Evolutionary conservation across 2,888 invertebrate species (phyloP).

Genomic region (Drosophila rubida): DNA sequence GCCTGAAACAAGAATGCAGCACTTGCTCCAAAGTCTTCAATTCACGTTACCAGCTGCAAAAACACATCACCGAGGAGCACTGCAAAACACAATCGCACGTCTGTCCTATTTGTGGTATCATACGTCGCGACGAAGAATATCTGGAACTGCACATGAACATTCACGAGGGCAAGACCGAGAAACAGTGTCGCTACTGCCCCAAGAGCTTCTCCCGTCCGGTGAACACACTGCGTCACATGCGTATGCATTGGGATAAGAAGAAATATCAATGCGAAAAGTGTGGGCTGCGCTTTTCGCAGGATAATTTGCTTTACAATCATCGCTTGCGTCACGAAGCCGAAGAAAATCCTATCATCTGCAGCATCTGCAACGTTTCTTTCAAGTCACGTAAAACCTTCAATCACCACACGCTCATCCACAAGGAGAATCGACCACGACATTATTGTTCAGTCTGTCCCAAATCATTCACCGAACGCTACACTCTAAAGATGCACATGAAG

Average conservation of each 20-base stretch:
- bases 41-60: conserved; percentile 74
- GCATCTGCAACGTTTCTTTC: conserved; percentile 81
- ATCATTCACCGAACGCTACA: conserved; percentile 83
- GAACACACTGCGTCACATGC: conserved; percentile 83
- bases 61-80: conserved; percentile 76
- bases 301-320: conserved; percentile 82
- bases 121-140: conserved; percentile 82
- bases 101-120: conserved; percentile 79
- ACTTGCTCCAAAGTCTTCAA: conserved; percentile 66
- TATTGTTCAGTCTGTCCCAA: conserved; percentile 81
- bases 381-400: conserved; percentile 82
- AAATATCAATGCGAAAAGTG: conserved; percentile 84
- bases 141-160: conserved; percentile 83
- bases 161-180: conserved; percentile 83
- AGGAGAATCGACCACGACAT: conserved; percentile 82
- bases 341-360: conserved; percentile 82
- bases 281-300: conserved; percentile 82
- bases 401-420: conserved; percentile 82
- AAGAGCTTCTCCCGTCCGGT: conserved; percentile 81
- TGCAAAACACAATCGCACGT: conserved; percentile 59
- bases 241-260: conserved; percentile 83
- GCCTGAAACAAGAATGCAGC: conserved; percentile 60
- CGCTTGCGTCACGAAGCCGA: conserved; percentile 82
- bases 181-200: conserved; percentile 82
- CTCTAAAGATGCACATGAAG: conserved; percentile 82